Conservation (phyloP, 2,888 invertebrate genomes). For the Sericinus montela region DNA sequence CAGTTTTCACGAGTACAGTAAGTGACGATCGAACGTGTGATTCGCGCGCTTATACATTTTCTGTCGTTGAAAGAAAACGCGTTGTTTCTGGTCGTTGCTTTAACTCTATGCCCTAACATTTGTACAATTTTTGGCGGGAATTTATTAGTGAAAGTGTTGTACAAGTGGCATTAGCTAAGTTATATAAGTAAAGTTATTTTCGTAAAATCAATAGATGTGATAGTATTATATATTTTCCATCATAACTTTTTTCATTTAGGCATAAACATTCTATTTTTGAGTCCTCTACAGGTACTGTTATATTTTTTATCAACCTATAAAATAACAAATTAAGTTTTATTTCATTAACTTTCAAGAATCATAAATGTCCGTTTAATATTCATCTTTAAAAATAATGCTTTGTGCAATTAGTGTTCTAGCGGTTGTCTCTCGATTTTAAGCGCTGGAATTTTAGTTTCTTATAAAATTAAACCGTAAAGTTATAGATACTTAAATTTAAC, state of each 20-base stretch:
- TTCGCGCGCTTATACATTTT: conserved; percentile 6
- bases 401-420: neutral
- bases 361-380: too few relatives aligned
- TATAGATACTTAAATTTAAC: conserved; percentile 3
- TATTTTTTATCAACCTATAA: too few relatives aligned
- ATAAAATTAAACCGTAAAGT: conserved; percentile 4
- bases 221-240: too few relatives aligned
- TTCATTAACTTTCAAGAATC: too few relatives aligned
- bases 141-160: neutral
- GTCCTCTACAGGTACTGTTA: too few relatives aligned
- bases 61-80: neutral
- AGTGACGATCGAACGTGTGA: conserved; percentile 11
- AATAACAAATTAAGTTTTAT: too few relatives aligned
- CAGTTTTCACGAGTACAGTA: conserved; percentile 19
- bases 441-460: conserved; percentile 11
- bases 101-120: neutral
- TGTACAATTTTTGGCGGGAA: neutral
- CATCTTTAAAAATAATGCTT: neutral
- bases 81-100: conserved; percentile 12
- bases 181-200: too few relatives aligned
- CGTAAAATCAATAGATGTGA: too few relatives aligned
- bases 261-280: too few relatives aligned
- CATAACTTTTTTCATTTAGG: too few relatives aligned
- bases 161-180: too few relatives aligned
- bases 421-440: conserved; percentile 1